Evolutionary conservation across 1,140 invertebrate genomes (phyloP), one percentile per base, ranked within the genome.

Genomic region (Dendrolimus kikuchii): DNA sequence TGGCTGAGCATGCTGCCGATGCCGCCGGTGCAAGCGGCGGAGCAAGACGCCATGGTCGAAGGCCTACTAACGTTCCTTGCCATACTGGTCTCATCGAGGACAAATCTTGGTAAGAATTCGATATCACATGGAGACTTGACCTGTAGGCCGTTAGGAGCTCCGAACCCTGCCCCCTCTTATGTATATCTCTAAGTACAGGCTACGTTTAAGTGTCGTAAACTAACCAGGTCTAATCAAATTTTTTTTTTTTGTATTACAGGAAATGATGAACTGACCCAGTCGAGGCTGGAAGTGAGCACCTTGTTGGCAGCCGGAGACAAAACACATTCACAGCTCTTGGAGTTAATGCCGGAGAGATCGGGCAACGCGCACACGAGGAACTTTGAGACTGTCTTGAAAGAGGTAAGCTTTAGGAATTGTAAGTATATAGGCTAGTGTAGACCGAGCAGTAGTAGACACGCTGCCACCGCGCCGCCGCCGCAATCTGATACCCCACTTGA

Each of bases 311-410:
- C 98, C 82, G 92, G 93, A 46, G 97, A 99, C 81, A 96, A 97
- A 81, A 98, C 97, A 2, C 97, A 99, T 85, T 97, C 95, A 64
- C 96, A 98, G 77, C 87, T 99, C 10, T 93, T 97, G 86, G 97
- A 99, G 78, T 86, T 96, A 39, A 97, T 99, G 94, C 97, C 98
- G 0, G 97, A 99, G 88, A 90, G 96, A 37, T 98, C 95, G 71
- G 96, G 96, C 5, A 95, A 95, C 68, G 93, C 94, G 36, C 95
- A 96, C 74, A 95, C 93, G 46, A 92, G 94, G 68, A 95, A 97
- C 85, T 97, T 98, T 81, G 96, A 98, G 81, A 90, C 91, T 41
- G 92, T 95, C 46, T 88, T 98, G 23, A 92, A 93, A 57, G 91
- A 95, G 85, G 86, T 88, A 56, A 38, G 57, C 5, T 7, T 42